Base-by-base conservation (phyloP, 2,113 vertebrate species). In the Phalacrocorax aristotelis region DNA sequence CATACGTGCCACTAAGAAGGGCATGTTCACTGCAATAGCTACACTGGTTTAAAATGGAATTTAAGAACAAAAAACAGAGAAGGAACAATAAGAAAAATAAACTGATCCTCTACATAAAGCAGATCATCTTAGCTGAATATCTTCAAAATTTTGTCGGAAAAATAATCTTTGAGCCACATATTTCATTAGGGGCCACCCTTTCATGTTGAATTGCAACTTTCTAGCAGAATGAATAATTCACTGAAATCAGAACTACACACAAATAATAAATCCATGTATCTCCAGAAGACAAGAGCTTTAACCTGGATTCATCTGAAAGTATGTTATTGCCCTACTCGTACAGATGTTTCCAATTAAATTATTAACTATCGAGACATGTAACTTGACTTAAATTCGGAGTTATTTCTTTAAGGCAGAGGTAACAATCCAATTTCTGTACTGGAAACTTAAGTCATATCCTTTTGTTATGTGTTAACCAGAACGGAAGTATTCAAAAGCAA, bases 361-460 rank as follows among this genome's bases (percentile, higher is more conserved):
- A 14, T 60, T 49, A 83, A 79, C 23, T 83, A 51, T 4, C 10
- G 46, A n/a, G 3, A 36, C 2, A 54, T 0, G 4, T 3, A 42
- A 83, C 55, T 60, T 68, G 8, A 83, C 18, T 25, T 61, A 83
- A 51, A 88, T 46, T 57, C 3, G 0, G 3, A 78, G 18, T 30
- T 72, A n/a, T 7, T 89, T 76, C 10, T 72, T 69, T 84, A 9
- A 87, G 12, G n/a, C 7, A 34, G 15, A 52, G 11, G 1, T 21
- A 64, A 86, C 32, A 38, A 70, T 26, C 38, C 8, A 15, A 57
- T 29, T 86, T 65, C 30, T 77, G 19, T 10, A 23, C 2, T 14
- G 7, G 10, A 89, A 66, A 48, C 42, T 38, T 26, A 13, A 72
- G 15, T 61, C 26, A 27, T 15, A 60, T 30, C 7, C 4, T 76